Evolutionary conservation across 1,140 invertebrate genomes (phyloP).

Genomic region (Pseudachorutes palmiensis): DNA sequence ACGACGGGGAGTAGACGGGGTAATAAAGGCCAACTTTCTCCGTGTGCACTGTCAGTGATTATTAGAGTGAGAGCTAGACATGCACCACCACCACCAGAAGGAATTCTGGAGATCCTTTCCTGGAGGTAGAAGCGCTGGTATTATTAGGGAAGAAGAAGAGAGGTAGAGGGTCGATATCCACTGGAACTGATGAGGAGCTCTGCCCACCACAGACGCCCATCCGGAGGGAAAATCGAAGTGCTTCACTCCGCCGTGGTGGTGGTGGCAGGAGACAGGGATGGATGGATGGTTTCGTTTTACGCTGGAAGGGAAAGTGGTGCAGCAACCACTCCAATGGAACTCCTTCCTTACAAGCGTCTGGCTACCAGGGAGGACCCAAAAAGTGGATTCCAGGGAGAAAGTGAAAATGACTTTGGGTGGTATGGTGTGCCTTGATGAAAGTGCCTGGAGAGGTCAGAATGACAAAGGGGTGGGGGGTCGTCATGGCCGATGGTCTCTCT

Average conservation of each 20-base stretch:
- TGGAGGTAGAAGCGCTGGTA: too few species aligned
- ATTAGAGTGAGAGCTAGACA: conserved; percentile 6
- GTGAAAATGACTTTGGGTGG: neutral
- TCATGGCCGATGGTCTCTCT: too few species aligned
- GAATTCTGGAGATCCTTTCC: neutral
- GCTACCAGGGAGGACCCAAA: neutral
- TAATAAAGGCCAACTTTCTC: neutral
- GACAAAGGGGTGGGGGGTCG: neutral
- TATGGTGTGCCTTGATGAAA: neutral
- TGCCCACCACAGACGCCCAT: neutral
- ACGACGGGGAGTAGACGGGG: neutral
- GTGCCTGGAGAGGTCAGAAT: neutral
- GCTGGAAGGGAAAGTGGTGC: too few species aligned
- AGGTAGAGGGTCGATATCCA: neutral
- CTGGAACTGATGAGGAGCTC: neutral
- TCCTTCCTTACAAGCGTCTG: neutral
- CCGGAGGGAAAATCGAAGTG: neutral
- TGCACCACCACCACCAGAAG: neutral
- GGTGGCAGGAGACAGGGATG: neutral
- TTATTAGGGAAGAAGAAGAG: neutral
- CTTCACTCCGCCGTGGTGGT: neutral
- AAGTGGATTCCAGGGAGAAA: neutral
- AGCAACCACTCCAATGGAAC: too few species aligned
- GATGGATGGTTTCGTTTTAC: conserved; percentile 1
- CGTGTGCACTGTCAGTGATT: conserved; percentile 6